A percentile compares a stretch with the other conserved stretches of the same genome.
Evolutionary conservation across 92 coral and sea anemone species (phyloP).

Genomic region (Porites evermanni): DNA sequence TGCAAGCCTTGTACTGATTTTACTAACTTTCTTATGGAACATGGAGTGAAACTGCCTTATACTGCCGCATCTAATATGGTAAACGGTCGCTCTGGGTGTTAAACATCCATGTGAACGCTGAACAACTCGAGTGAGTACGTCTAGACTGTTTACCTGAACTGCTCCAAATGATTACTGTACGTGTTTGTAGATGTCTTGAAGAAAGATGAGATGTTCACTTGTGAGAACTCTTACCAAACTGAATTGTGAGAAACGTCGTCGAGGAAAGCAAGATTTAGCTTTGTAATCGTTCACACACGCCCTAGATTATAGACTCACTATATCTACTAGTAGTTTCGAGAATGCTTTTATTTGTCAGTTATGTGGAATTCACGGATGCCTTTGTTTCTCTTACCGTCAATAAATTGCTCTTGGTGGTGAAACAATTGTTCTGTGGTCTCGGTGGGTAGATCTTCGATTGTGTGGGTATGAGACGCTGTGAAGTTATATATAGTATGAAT

Average conservation of each 20-base stretch:
- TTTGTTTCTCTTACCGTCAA: neutral
- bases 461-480: neutral
- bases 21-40: conserved; percentile 78
- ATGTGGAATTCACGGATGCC: neutral
- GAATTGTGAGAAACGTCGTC: neutral
- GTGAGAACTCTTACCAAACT: neutral
- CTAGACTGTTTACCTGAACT: neutral
- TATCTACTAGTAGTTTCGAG: no score
- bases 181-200: conserved; percentile 11
- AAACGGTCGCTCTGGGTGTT: conserved; percentile 86
- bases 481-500: neutral
- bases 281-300: neutral
- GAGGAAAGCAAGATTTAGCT: neutral
- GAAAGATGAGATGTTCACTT: neutral
- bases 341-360: neutral
- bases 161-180: neutral
- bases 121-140: neutral
- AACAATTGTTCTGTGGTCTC: neutral
- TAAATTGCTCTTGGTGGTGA: neutral
- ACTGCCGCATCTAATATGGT: conserved; percentile 95
- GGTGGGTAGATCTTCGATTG: neutral
- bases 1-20: conserved; percentile 89
- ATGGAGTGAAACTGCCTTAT: conserved; percentile 87
- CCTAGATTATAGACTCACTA: no score
- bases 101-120: conserved; percentile 1